phyloP scores from a whole-genome alignment of 1,140 invertebrate genomes.

The Ganaspis sp. region DNA sequence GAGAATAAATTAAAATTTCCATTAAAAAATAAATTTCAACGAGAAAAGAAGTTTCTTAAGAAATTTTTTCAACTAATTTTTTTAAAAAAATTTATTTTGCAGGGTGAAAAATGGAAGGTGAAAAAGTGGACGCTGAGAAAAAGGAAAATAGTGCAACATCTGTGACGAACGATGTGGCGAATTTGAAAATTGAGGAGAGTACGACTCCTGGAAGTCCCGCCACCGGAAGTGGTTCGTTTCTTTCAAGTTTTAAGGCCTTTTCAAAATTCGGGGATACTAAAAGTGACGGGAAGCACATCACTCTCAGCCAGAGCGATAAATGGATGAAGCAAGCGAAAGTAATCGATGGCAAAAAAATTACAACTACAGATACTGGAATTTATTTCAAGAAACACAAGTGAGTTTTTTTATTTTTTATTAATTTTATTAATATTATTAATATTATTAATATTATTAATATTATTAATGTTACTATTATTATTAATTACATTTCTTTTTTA shows the following conservation, averaged over 20 bases:
- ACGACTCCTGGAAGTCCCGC: slow-evolving; percentile 54
- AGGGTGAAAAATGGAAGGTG: slow-evolving; percentile 11
- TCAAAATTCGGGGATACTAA: slow-evolving; percentile 93
- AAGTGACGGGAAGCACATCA: slow-evolving; percentile 90
- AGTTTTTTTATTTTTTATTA: slow-evolving; percentile 42
- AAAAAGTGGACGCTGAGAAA: neutral
- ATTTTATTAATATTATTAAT: too few species aligned
- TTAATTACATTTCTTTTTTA: too few species aligned
- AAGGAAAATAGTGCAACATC: slow-evolving; percentile 41
- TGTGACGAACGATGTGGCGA: slow-evolving; percentile 58
- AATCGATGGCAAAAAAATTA: slow-evolving; percentile 92
- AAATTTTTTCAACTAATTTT: too few species aligned
- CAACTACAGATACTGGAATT: slow-evolving; percentile 92
- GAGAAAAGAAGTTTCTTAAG: too few species aligned
- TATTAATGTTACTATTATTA: too few species aligned
- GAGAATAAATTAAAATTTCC: too few species aligned
- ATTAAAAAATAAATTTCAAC: too few species aligned
- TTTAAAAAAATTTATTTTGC: neutral
- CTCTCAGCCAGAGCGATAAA: slow-evolving; percentile 92
- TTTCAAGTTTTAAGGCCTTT: slow-evolving; percentile 80
- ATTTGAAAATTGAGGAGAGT: slow-evolving; percentile 66
- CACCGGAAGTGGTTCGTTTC: slow-evolving; percentile 52
- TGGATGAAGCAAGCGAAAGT: slow-evolving; percentile 97
- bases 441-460: too few species aligned
- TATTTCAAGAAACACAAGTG: slow-evolving; percentile 93